Conservation (phyloP, 2,888 invertebrate species). For the Eremobia ochroleuca region DNA sequence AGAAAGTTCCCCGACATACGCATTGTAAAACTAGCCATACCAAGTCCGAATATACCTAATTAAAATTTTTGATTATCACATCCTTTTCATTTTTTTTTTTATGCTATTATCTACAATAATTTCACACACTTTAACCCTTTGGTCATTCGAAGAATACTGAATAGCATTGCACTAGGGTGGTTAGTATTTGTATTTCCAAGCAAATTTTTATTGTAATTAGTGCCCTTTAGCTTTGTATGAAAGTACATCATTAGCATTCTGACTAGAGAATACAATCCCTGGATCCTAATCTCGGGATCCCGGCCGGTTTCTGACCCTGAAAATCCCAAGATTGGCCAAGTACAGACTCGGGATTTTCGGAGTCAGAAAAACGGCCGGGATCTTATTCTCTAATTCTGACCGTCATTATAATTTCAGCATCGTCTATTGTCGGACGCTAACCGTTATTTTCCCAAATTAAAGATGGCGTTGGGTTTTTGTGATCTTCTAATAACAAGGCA, state of each 20-base stretch:
- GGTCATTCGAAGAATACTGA: slow-evolving; percentile 16
- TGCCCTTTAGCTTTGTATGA: background rate
- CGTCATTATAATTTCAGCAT: background rate
- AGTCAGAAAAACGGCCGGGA: no score
- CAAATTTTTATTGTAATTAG: slow-evolving; percentile 13
- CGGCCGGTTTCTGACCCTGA: no score
- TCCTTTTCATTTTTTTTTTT: background rate
- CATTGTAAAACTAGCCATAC: slow-evolving; percentile 39
- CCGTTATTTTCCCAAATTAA: background rate
- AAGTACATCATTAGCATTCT: no score
- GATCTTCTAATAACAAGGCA: background rate
- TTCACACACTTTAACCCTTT: slow-evolving; percentile 17
- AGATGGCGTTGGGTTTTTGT: background rate
- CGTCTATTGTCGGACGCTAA: background rate
- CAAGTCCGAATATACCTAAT: slow-evolving; percentile 23
- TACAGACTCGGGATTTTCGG: no score
- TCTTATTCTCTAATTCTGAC: no score
- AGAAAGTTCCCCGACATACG: slow-evolving; percentile 22
- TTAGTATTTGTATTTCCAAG: slow-evolving; percentile 23
- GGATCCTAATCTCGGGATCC: no score
- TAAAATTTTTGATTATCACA: background rate
- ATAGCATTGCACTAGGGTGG: slow-evolving; percentile 8
- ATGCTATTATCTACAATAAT: slow-evolving; percentile 16
- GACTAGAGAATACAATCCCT: no score
- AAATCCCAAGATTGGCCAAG: no score